phyloP scores from a whole-genome alignment of 2,888 invertebrate genomes.

The Melangyna quadrimaculata region DNA sequence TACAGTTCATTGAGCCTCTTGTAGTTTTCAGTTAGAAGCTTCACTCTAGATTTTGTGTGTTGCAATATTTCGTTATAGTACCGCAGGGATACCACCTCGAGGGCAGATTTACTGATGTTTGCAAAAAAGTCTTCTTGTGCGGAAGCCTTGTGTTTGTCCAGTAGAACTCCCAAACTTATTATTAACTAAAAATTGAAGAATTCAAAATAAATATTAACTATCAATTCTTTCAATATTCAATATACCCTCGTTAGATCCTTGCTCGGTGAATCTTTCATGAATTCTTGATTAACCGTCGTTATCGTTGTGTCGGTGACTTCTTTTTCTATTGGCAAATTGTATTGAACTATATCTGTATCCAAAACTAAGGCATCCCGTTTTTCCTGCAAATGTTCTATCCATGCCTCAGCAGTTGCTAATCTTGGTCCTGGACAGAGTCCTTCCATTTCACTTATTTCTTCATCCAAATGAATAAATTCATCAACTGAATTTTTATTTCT shows the following conservation, averaged over 20 bases:
- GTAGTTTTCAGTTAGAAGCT: slow-evolving; percentile 76
- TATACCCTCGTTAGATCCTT: slow-evolving; percentile 51
- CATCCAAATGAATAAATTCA: slow-evolving; percentile 78
- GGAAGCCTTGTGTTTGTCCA: slow-evolving; percentile 78
- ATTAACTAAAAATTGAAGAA: slow-evolving; percentile 75
- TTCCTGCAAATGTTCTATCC: slow-evolving; percentile 79
- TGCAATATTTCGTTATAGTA: slow-evolving; percentile 79
- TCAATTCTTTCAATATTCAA: background rate
- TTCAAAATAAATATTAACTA: background rate
- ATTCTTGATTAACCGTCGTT: background rate
- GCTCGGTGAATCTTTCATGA: slow-evolving; percentile 23
- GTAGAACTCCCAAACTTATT: slow-evolving; percentile 77
- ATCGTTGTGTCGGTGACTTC: background rate
- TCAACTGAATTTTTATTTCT: slow-evolving; percentile 72
- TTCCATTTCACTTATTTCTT: slow-evolving; percentile 78
- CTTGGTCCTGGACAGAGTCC: slow-evolving; percentile 79
- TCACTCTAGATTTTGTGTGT: slow-evolving; percentile 77
- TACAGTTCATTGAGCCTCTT: slow-evolving; percentile 78
- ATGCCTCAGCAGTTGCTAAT: slow-evolving; percentile 79
- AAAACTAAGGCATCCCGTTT: slow-evolving; percentile 76
- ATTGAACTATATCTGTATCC: slow-evolving; percentile 72
- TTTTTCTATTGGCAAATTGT: slow-evolving; percentile 14
- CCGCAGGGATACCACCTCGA: slow-evolving; percentile 76
- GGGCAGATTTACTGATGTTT: slow-evolving; percentile 78
- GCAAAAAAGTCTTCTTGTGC: slow-evolving; percentile 81